Conservation (phyloP, 1,140 invertebrate species). For the Brachionus paranguensis region DNA sequence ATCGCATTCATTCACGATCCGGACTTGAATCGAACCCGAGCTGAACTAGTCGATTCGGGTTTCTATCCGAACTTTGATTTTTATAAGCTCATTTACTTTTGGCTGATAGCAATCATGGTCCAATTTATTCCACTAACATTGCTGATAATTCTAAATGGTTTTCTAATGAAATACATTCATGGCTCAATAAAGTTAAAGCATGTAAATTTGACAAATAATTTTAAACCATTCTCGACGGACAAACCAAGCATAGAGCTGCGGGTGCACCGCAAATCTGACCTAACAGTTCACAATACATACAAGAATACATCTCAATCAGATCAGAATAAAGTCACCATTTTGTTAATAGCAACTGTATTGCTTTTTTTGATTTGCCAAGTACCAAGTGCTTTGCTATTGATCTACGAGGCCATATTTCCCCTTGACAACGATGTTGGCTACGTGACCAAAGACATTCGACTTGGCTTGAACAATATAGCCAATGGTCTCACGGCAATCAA, state of each 20-base stretch:
- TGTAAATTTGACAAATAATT: background rate
- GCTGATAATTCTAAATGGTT: background rate
- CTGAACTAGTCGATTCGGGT: background rate
- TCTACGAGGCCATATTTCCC: background rate
- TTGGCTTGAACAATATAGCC: constrained; percentile 33
- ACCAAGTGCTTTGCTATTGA: constrained; percentile 13
- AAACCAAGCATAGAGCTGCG: background rate
- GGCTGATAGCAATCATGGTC: constrained; percentile 22
- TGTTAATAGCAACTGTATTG: constrained; percentile 28
- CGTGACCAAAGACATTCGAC: background rate
- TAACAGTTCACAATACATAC: background rate
- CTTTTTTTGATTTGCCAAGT: constrained; percentile 23
- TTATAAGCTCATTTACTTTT: constrained; percentile 22
- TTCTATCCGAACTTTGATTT: constrained; percentile 30
- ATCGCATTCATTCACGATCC: background rate
- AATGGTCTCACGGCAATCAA: constrained; percentile 57
- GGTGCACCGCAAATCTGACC: background rate
- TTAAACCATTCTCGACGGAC: background rate
- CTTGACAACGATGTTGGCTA: background rate
- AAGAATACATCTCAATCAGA: background rate
- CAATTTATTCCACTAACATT: constrained; percentile 26
- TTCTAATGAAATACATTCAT: constrained; percentile 36
- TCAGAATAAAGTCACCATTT: constrained; percentile 20
- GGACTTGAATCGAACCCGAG: background rate
- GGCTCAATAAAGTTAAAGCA: background rate